Percentiles rank a stretch among this genome's conserved stretches.
phyloP scores from a whole-genome alignment of 2,113 vertebrate genomes.

The Callospermophilus lateralis region DNA sequence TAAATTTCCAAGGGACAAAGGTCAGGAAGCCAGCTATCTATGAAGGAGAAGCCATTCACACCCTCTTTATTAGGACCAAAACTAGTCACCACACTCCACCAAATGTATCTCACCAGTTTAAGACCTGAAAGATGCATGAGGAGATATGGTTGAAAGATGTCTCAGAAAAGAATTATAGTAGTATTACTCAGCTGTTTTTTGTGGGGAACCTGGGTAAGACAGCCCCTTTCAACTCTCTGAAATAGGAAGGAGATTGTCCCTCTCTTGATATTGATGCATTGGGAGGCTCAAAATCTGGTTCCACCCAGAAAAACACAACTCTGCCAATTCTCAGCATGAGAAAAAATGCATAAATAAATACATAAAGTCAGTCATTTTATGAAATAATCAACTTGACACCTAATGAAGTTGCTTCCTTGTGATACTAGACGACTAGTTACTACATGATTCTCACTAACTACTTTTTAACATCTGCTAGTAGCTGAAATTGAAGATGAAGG shows the following conservation, averaged over 20 bases:
- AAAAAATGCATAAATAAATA: neutral
- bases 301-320: neutral
- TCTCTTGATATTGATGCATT: neutral
- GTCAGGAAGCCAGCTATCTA: neutral
- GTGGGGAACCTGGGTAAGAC: neutral
- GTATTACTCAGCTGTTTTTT: neutral
- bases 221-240: neutral
- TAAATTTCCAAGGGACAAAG: constrained; percentile 33
- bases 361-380: neutral
- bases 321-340: neutral
- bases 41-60: neutral
- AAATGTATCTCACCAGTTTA: neutral
- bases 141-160: neutral
- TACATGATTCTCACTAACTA: neutral
- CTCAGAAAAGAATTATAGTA: neutral
- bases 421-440: neutral
- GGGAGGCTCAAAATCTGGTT: neutral
- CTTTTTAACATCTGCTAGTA: neutral
- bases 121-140: neutral
- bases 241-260: neutral
- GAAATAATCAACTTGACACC: neutral
- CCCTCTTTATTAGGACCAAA: neutral
- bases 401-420: neutral
- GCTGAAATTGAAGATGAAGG: neutral
- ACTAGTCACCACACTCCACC: neutral